Conservation (phyloP, 2,888 invertebrate species). For the Cylloceria caligata region DNA sequence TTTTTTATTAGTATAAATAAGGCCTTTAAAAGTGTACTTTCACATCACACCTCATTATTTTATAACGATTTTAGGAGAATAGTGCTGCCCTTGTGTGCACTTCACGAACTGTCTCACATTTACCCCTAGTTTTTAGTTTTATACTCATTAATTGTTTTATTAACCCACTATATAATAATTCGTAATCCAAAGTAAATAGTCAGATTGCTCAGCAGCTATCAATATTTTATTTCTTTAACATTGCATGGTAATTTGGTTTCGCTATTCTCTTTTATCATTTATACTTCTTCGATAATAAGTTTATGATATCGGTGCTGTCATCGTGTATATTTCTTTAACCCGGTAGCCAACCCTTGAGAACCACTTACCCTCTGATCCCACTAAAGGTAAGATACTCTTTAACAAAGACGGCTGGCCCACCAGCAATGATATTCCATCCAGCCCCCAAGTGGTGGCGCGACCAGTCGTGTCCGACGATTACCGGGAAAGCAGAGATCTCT, state of each 20-base stretch:
- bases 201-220: not conserved
- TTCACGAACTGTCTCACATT: not conserved
- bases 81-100: slow-evolving; percentile 6
- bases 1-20: too few species aligned
- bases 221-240: not conserved
- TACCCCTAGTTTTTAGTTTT: not conserved
- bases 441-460: not conserved
- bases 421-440: not conserved
- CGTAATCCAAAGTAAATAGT: not conserved
- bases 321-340: slow-evolving; percentile 15
- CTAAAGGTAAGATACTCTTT: not conserved
- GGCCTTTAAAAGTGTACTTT: not conserved
- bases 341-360: not conserved
- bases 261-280: not conserved
- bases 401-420: not conserved
- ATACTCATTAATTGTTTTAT: not conserved
- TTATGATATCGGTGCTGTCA: not conserved
- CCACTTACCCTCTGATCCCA: too few species aligned
- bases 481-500: not conserved
- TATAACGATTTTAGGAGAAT: slow-evolving; percentile 12
- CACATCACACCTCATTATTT: not conserved
- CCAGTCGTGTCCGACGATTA: not conserved
- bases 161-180: not conserved
- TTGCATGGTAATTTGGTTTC: not conserved
- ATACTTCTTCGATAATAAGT: not conserved